Base-by-base conservation (phyloP, 2,888 invertebrate genomes). In the Chironomus riparius region DNA sequence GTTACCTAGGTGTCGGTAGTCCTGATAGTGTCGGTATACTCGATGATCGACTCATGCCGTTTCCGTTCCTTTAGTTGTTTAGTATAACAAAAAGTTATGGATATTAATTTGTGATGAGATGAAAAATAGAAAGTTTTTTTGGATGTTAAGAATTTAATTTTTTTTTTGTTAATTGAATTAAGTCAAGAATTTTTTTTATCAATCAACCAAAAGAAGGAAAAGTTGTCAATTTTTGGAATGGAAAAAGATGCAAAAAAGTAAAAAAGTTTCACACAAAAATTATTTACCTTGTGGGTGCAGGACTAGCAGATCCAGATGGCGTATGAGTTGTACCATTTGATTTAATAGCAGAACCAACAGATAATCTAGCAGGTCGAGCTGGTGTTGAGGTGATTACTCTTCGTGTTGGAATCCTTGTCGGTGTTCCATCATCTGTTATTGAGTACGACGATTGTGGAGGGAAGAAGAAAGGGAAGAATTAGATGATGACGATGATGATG, bases 11-110 rank as follows among this genome's bases (percentile, higher is more conserved):
- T 81, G 82, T 82, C 69, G 77, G 78, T 80, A 80, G 81, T 81
- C 83, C 81, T 80, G 81, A 81, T 81, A 93, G 88, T 86, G 93
- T 91, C 84, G 94, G 93, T 87, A 94, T 94, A 87, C 93, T 93
- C 85, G 93, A 93, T 82, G 93, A 92, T 89, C 93, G 90, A 88
- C 91, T 91, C 88, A 93, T 92, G 86, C 91, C 87, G 83, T 86
- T 87, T 83, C 86, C 84, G 84, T 86, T 86, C 86, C 86, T 86
- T 85, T 24, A 72, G 38, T 74, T 74, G 56, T 47, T 69, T 28
- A 69, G 73, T 68, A 76, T 38, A 10, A 10, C 38, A 38, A 38
- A 38, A 38, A 2, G 1, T 38, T 38, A 38, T 38, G 38, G 38
- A 38, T n/a, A n/a, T 38, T 38, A 38, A 38, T 38, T 38, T 38